Conservation (phyloP, 53 echinoderm and acorn worm genomes). For the Echinarachnius parma region DNA sequence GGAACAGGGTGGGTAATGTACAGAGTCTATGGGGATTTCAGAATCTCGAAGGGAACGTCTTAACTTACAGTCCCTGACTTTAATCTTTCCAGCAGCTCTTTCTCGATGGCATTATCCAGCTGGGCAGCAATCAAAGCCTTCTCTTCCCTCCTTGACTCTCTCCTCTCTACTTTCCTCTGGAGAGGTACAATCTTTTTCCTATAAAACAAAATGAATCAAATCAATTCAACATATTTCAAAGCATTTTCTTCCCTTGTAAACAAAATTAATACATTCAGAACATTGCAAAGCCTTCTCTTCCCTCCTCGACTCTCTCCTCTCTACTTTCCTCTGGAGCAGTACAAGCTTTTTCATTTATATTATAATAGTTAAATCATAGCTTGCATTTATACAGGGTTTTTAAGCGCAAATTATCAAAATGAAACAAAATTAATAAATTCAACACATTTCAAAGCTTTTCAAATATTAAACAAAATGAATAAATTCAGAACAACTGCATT, state of each 20-base stretch:
- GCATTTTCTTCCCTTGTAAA: neutral
- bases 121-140: conserved; percentile 94
- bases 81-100: conserved; percentile 86
- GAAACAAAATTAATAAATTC: no score
- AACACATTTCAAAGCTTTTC: no score
- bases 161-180: conserved; percentile 75
- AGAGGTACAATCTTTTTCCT: conserved; percentile 87
- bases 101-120: conserved; percentile 94
- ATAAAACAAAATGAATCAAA: neutral
- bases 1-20: no score
- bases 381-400: no score
- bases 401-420: no score
- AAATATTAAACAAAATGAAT: no score
- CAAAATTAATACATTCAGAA: neutral
- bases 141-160: conserved; percentile 83
- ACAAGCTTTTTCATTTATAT: conserved; percentile 84
- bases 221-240: neutral
- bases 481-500: no score
- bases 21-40: no score
- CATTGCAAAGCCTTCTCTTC: conserved; percentile 73
- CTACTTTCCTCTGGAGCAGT: conserved; percentile 74
- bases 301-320: conserved; percentile 79
- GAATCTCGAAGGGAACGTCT: no score
- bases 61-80: conserved; percentile 88
- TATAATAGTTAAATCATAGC: no score